Percentiles rank a stretch among this genome's conserved stretches.
These are phyloP conservation scores for Burhinus oedicnemus DNA, from an alignment of 2,113 vertebrate species.

Conservation along the genomic window DNA sequence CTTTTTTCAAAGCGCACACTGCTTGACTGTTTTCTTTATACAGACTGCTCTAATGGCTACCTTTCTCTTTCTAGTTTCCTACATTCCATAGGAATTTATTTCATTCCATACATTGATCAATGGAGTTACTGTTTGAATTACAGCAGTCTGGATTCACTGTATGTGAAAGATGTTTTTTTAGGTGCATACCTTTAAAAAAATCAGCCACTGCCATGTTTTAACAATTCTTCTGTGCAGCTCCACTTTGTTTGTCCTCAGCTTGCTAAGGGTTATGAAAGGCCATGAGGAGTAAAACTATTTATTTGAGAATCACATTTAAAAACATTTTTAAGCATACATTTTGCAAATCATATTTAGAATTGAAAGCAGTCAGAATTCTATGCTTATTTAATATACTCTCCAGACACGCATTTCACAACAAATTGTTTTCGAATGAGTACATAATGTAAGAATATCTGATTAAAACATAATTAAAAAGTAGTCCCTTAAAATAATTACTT, in stretches of 20 bases:
- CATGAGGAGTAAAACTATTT: neutral
- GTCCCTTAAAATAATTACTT: neutral
- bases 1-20: conserved; percentile 11
- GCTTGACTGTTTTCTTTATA: conserved; percentile 51
- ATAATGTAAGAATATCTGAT: neutral
- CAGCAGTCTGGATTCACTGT: neutral
- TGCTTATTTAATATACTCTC: neutral
- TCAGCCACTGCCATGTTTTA: neutral
- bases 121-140: conserved; percentile 69
- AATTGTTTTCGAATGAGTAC: neutral
- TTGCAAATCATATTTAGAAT: neutral
- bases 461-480: neutral
- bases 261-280: neutral
- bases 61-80: conserved; percentile 63
- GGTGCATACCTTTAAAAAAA: neutral
- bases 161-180: conserved; percentile 32
- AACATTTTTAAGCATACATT: neutral
- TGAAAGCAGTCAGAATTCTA: neutral
- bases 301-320: neutral
- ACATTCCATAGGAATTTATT: conserved; percentile 66
- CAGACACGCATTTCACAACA: neutral
- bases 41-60: conserved; percentile 15
- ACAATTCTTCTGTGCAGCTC: neutral
- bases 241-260: neutral
- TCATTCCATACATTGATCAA: conserved; percentile 58